A percentile compares a stretch with the other conserved stretches of the same genome.
phyloP scores from a whole-genome alignment of 2,888 invertebrate genomes.

The Acanthosepion esculentum region DNA sequence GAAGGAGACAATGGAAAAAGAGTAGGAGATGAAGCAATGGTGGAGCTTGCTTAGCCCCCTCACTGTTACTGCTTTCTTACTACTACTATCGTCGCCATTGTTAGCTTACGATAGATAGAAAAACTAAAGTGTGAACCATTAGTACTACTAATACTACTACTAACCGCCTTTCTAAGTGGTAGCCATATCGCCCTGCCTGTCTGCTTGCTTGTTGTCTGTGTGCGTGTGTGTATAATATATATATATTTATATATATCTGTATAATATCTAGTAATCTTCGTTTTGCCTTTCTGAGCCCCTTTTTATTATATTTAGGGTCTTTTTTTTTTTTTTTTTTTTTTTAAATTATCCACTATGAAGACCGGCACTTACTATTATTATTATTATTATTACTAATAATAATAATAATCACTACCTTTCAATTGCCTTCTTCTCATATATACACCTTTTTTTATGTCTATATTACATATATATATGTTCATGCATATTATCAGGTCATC shows the following conservation, averaged over 20 bases:
- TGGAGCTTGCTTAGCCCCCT: neutral
- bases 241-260: neutral
- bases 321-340: no score
- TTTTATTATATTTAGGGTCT: no score
- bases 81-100: neutral
- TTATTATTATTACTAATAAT: no score
- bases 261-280: no score
- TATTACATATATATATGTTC: neutral
- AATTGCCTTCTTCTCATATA: no score
- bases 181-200: constrained; percentile 4
- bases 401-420: no score
- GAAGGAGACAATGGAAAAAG: no score
- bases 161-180: constrained; percentile 18
- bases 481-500: neutral
- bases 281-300: no score
- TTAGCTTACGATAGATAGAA: constrained; percentile 8
- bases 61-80: neutral
- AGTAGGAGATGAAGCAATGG: no score
- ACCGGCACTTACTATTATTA: no score
- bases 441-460: no score
- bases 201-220: neutral
- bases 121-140: neutral
- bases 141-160: constrained; percentile 22
- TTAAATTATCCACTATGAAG: no score
- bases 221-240: constrained; percentile 33